Conservation (phyloP, 2,113 vertebrate species). For the Embiotoca jacksoni region DNA sequence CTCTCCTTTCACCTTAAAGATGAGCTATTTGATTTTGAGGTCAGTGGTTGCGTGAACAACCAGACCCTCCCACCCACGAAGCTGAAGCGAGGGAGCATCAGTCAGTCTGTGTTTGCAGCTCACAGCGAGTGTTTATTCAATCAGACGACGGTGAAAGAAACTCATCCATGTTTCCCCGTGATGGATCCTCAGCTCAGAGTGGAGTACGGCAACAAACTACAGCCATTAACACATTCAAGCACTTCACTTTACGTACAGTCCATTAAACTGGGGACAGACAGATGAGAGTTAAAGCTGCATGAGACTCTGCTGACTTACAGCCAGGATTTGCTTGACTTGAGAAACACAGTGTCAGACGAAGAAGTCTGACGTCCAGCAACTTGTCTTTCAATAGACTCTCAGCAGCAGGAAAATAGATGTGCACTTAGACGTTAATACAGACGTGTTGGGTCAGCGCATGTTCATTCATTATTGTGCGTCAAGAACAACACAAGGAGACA, state of each 20-base stretch:
- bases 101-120: neutral
- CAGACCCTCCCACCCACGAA: slow-evolving; percentile 32
- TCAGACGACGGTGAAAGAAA: neutral
- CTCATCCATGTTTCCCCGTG: neutral
- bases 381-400: slow-evolving; percentile 6
- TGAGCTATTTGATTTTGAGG: no score
- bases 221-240: slow-evolving; percentile 1
- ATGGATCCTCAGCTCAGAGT: neutral
- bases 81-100: neutral
- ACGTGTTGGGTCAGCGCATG: neutral
- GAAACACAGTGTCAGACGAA: slow-evolving; percentile 16
- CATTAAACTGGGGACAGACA: slow-evolving; percentile 28
- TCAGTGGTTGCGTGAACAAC: neutral
- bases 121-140: slow-evolving; percentile 17
- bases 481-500: neutral
- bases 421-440: neutral
- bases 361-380: neutral
- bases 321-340: slow-evolving; percentile 12
- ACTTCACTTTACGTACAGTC: slow-evolving; percentile 5
- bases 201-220: neutral
- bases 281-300: neutral
- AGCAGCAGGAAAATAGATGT: neutral
- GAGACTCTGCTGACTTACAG: slow-evolving; percentile 19
- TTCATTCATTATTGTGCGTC: neutral
- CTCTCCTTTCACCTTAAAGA: no score